These are phyloP conservation scores for Carassius auratus DNA, from an alignment of 2,113 vertebrate species.

Conservation along the genomic window DNA sequence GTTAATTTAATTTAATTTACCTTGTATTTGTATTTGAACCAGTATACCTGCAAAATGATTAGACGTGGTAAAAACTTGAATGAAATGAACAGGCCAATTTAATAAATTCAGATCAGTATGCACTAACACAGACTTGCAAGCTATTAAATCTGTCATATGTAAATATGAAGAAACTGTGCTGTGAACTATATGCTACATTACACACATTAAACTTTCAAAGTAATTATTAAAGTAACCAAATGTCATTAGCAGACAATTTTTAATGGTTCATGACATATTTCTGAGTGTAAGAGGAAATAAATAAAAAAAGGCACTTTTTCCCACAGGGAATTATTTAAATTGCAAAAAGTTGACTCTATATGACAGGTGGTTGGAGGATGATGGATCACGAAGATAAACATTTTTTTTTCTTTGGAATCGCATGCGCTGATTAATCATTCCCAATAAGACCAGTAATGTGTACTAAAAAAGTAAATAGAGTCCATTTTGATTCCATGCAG, in stretches of 20 bases:
- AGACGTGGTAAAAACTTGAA: background rate
- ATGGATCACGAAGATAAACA: constrained; percentile 8
- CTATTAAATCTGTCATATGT: background rate
- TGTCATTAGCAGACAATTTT: background rate
- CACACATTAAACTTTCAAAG: background rate
- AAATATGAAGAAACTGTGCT: background rate
- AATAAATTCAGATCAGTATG: background rate
- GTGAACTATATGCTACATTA: background rate
- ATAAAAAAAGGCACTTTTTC: background rate
- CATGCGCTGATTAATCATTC: constrained; percentile 10
- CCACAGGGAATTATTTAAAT: background rate
- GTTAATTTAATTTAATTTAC: background rate
- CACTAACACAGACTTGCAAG: background rate
- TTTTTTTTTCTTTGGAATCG: background rate
- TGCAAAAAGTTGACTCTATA: background rate
- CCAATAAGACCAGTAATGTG: background rate
- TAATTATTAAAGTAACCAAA: constrained; percentile 2
- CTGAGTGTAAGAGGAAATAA: background rate
- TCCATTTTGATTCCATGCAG: constrained; percentile 15
- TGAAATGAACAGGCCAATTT: background rate
- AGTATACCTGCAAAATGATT: background rate
- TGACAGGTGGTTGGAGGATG: background rate
- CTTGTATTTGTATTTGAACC: background rate
- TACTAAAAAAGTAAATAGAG: constrained; percentile 26
- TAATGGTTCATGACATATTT: background rate